Evolutionary conservation across 35 echinoderm and acorn worm species (phyloP).

Genomic region (Amphiura filiformis): DNA sequence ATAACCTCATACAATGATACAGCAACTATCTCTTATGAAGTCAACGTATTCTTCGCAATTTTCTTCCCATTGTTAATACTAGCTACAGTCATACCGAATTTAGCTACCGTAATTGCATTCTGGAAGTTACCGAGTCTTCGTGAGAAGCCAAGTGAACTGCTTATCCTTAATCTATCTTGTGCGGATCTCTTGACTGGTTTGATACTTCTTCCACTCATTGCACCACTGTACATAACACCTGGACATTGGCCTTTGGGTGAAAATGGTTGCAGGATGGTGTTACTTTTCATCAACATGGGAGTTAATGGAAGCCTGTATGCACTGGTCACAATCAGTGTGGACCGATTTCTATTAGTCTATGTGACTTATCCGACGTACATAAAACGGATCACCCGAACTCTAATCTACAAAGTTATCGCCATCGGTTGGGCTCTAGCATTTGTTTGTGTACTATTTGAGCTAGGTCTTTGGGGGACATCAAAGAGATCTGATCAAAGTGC

Average conservation of each 20-base stretch:
- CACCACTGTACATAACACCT: slow-evolving; percentile 8
- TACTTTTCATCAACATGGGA: neutral
- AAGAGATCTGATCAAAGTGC: neutral
- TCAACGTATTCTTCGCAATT: no score
- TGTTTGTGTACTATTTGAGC: neutral
- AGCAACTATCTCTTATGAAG: no score
- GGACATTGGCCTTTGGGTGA: slow-evolving; percentile 22
- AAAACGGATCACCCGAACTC: neutral
- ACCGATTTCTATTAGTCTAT: slow-evolving; percentile 12
- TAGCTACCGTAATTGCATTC: neutral
- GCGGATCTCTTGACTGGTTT: neutral
- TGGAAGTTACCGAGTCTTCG: neutral
- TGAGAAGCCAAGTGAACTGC: slow-evolving; percentile 26
- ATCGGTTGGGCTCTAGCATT: neutral
- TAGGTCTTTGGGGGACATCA: neutral
- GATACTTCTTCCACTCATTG: neutral
- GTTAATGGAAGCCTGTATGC: neutral
- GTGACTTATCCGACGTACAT: slow-evolving; percentile 10
- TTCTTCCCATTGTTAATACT: no score
- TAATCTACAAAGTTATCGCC: neutral
- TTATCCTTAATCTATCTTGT: slow-evolving; percentile 8
- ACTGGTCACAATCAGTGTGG: slow-evolving; percentile 3
- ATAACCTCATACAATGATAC: no score
- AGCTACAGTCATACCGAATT: no score
- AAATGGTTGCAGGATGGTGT: neutral